Conservation (phyloP, 2,113 vertebrate species). For the Beaufortia kweichowensis region DNA sequence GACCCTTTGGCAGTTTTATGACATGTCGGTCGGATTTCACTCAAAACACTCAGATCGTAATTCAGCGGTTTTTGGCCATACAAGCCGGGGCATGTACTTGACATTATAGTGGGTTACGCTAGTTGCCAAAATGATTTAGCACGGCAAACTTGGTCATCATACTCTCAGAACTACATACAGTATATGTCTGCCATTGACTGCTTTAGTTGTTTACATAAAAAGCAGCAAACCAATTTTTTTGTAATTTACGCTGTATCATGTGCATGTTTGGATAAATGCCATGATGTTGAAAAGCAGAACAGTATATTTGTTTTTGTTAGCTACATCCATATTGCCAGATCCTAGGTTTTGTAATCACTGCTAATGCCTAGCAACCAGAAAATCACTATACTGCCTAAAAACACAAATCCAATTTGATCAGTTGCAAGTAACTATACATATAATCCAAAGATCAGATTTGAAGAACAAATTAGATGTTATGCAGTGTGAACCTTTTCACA, state of each 20-base stretch:
- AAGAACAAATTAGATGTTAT: too few relatives aligned
- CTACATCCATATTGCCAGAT: too few relatives aligned
- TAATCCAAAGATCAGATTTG: too few relatives aligned
- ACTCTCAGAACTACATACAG: background rate
- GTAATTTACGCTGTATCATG: background rate
- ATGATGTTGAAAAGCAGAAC: background rate
- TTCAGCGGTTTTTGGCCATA: background rate
- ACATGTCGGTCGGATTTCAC: background rate
- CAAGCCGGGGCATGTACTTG: too few relatives aligned
- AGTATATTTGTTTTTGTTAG: background rate
- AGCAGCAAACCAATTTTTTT: background rate
- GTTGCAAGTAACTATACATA: background rate
- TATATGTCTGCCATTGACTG: background rate
- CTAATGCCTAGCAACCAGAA: background rate
- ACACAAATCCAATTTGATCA: background rate
- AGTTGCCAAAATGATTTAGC: background rate
- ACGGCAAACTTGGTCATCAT: background rate
- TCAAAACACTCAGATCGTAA: background rate
- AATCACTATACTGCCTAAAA: background rate
- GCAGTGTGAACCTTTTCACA: too few relatives aligned
- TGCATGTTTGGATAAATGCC: background rate
- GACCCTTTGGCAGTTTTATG: background rate
- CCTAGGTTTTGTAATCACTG: background rate
- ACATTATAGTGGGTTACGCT: background rate
- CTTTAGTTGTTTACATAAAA: background rate